Evolutionary conservation across 2,113 vertebrate genomes (phyloP).

Genomic region (Montifringilla adamsi): DNA sequence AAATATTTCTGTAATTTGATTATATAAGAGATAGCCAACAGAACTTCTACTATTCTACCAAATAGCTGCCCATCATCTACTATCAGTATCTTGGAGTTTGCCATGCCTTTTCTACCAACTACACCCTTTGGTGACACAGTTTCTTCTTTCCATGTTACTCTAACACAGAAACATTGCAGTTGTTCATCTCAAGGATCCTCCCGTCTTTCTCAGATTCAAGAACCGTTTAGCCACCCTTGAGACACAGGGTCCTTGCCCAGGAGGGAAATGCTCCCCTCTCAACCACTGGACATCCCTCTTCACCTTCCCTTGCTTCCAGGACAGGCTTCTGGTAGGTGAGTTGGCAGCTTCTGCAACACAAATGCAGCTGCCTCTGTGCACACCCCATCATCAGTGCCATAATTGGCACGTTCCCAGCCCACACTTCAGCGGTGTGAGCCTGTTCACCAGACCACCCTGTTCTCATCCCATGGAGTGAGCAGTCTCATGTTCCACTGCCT

Average conservation of each 20-base stretch:
- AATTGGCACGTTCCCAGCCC: not conserved
- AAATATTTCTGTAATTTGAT: not conserved
- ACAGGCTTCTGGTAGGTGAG: accelerated
- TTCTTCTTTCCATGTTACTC: not conserved
- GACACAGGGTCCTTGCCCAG: not conserved
- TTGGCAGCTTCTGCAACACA: not conserved
- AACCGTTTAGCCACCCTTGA: not conserved
- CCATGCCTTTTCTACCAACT: not conserved
- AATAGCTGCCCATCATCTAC: not conserved
- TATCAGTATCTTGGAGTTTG: accelerated
- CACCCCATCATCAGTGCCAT: accelerated
- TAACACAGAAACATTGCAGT: accelerated
- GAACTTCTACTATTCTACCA: not conserved
- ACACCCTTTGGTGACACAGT: accelerated
- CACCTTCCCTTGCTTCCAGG: not conserved
- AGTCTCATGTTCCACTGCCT: not conserved
- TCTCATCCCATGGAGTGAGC: not conserved
- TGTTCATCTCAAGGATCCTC: not conserved
- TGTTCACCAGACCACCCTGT: not conserved
- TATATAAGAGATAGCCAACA: not conserved
- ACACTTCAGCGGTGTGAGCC: not conserved
- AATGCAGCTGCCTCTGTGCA: accelerated
- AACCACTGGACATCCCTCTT: not conserved
- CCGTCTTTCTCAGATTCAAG: not conserved
- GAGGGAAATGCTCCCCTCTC: not conserved